Percentiles rank a stretch among this genome's conserved stretches.
Evolutionary conservation across 2,888 invertebrate species (phyloP).

Genomic region (Noctua fimbriata): DNA sequence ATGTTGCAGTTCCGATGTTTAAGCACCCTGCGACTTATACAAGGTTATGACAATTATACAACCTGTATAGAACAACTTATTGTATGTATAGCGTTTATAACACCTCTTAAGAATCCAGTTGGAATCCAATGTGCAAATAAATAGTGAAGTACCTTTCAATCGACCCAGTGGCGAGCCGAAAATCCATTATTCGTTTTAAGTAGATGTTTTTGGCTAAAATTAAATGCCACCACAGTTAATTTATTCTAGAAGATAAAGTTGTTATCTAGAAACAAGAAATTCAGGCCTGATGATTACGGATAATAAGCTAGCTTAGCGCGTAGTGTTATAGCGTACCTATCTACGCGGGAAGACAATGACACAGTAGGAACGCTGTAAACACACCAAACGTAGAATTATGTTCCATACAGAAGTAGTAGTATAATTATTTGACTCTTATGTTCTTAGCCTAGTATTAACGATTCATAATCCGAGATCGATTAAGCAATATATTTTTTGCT

Average conservation of each 20-base stretch:
- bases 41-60: constrained; percentile 51
- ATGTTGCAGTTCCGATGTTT: constrained; percentile 30
- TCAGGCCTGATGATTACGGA: not conserved
- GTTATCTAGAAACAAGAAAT: not conserved
- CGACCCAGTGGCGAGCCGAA: not conserved
- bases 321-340: not conserved
- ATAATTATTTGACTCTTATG: constrained; percentile 52
- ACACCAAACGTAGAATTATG: constrained; percentile 45
- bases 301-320: not conserved
- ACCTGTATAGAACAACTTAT: constrained; percentile 40
- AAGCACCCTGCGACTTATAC: constrained; percentile 33
- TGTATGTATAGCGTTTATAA: constrained; percentile 42
- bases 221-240: not conserved
- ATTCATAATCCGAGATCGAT: constrained; percentile 63
- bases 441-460: constrained; percentile 52
- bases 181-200: not conserved
- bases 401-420: constrained; percentile 16
- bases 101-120: constrained; percentile 55
- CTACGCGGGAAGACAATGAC: constrained; percentile 15
- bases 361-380: not conserved
- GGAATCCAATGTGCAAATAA: constrained; percentile 44
- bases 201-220: not conserved
- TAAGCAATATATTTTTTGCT: constrained; percentile 65
- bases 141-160: constrained; percentile 1
- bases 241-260: not conserved